Conservation (phyloP, 1,140 invertebrate species). For the Antheraea pernyi region DNA sequence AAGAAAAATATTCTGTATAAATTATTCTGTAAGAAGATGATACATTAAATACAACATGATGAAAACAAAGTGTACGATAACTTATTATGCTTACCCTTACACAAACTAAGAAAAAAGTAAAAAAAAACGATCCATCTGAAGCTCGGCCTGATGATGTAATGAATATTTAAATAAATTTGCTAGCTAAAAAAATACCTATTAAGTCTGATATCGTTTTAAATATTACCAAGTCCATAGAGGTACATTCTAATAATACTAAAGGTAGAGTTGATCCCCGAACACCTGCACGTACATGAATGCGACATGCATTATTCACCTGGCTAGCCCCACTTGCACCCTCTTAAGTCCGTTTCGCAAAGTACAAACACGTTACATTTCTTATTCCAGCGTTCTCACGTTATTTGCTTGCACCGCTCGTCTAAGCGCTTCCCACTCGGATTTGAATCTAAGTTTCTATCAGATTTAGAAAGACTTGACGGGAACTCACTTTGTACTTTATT, state of each 20-base stretch:
- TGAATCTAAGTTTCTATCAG: conserved; percentile 7
- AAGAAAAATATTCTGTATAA: too few relatives aligned
- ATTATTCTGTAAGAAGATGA: too few relatives aligned
- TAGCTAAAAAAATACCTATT: too few relatives aligned
- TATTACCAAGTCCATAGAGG: not conserved
- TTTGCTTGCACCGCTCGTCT: conserved; percentile 15
- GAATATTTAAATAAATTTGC: too few relatives aligned
- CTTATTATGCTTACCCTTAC: too few relatives aligned
- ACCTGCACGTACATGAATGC: conserved; percentile 29
- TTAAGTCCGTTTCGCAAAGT: conserved; percentile 32
- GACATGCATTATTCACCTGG: conserved; percentile 43
- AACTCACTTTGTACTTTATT: not conserved
- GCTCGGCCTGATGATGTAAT: too few relatives aligned
- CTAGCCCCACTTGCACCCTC: conserved; percentile 25
- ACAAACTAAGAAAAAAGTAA: too few relatives aligned
- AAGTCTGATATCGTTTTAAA: too few relatives aligned
- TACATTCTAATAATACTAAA: not conserved
- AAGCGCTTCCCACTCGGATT: conserved; percentile 5
- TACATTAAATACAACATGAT: too few relatives aligned
- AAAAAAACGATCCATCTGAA: too few relatives aligned
- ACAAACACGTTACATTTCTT: conserved; percentile 20
- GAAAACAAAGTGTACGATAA: too few relatives aligned
- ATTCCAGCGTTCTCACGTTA: conserved; percentile 15
- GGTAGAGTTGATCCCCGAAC: not conserved
- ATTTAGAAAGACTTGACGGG: conserved; percentile 2